These are phyloP conservation scores for Cinara cedri DNA, from an alignment of 2,888 invertebrate species.

Conservation along the genomic window DNA sequence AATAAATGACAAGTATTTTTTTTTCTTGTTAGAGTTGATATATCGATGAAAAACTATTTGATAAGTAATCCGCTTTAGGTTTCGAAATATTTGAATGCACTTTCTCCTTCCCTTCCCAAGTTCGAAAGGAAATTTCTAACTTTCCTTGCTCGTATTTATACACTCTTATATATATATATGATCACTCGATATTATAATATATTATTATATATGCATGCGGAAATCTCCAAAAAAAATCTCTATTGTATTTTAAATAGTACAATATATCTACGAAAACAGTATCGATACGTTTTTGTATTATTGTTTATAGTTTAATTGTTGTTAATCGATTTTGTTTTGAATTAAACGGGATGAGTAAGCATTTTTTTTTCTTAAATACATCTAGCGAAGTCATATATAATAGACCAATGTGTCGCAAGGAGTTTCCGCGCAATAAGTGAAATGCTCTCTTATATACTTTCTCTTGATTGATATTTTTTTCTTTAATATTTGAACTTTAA, in stretches of 20 bases:
- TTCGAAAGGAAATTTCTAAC: slow-evolving; percentile 48
- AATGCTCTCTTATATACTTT: slow-evolving; percentile 38
- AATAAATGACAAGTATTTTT: too few species aligned
- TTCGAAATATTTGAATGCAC: background rate
- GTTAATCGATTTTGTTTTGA: slow-evolving; percentile 38
- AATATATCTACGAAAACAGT: slow-evolving; percentile 16
- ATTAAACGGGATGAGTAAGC: slow-evolving; percentile 49
- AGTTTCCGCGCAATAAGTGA: slow-evolving; percentile 27
- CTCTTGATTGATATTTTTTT: slow-evolving; percentile 25
- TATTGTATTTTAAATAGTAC: slow-evolving; percentile 44
- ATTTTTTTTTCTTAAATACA: slow-evolving; percentile 36
- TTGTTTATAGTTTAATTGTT: slow-evolving; percentile 45
- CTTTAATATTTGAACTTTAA: too few species aligned
- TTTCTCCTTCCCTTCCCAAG: slow-evolving; percentile 31
- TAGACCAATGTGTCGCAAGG: slow-evolving; percentile 4
- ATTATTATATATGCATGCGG: background rate
- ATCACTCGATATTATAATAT: background rate
- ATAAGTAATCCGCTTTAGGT: too few species aligned
- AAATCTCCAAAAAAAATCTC: slow-evolving; percentile 52
- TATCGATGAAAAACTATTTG: too few species aligned
- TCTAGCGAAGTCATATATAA: slow-evolving; percentile 44
- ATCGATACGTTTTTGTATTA: slow-evolving; percentile 3
- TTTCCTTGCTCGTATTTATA: slow-evolving; percentile 17
- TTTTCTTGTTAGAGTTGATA: too few species aligned
- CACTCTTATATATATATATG: too few species aligned